Conservation (phyloP, 2,113 vertebrate species). For the Perca schrenkii region DNA sequence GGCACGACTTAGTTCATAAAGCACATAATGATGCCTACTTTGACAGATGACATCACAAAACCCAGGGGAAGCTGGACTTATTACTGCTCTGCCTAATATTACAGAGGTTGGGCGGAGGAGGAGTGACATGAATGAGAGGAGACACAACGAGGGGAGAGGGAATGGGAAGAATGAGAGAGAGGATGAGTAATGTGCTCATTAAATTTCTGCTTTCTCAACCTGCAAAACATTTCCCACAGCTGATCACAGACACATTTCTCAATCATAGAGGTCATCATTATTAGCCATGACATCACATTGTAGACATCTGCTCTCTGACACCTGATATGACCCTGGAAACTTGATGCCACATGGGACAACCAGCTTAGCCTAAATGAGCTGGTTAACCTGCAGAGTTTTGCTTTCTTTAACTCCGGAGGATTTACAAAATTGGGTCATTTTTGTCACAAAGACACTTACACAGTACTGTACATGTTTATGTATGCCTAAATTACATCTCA, state of each 20-base stretch:
- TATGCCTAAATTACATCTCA: not conserved
- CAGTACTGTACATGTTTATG: conserved; percentile 2
- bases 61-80: conserved; percentile 59
- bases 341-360: not conserved
- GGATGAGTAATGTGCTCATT: conserved; percentile 51
- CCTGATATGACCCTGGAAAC: not conserved
- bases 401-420: conserved; percentile 3
- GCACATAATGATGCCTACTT: conserved; percentile 55
- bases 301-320: conserved; percentile 34
- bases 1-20: conserved; percentile 49
- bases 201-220: conserved; percentile 55
- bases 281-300: conserved; percentile 39
- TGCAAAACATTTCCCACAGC: conserved; percentile 41
- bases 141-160: conserved; percentile 36
- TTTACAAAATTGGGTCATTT: conserved; percentile 1
- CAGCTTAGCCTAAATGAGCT: not conserved
- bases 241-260: conserved; percentile 34
- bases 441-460: not conserved
- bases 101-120: conserved; percentile 28
- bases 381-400: conserved; percentile 2
- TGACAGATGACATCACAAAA: conserved; percentile 58
- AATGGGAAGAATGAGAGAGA: conserved; percentile 14
- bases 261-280: conserved; percentile 25
- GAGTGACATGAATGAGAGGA: conserved; percentile 47
- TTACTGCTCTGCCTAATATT: conserved; percentile 48